Evolutionary conservation across 2,888 invertebrate genomes (phyloP).

Genomic region (Folsomia candida): DNA sequence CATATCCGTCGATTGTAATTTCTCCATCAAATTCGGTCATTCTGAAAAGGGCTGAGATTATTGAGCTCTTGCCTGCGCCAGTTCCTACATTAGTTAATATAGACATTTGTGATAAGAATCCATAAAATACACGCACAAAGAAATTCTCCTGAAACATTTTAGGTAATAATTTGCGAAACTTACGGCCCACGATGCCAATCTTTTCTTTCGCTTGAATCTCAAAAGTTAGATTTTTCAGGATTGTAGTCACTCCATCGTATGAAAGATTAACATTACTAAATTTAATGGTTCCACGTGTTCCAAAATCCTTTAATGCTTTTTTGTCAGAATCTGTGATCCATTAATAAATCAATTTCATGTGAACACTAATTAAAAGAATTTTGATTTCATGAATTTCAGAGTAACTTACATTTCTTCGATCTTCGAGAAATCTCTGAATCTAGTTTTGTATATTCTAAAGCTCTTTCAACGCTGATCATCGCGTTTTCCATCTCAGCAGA

Average conservation of each 20-base stretch:
- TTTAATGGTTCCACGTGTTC: slow-evolving; percentile 52
- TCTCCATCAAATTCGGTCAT: slow-evolving; percentile 83
- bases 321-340: slow-evolving; percentile 9
- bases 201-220: slow-evolving; percentile 55
- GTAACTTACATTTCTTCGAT: slow-evolving; percentile 42
- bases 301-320: slow-evolving; percentile 55
- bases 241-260: slow-evolving; percentile 51
- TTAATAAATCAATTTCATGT: neutral
- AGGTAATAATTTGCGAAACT: no score
- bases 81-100: slow-evolving; percentile 10
- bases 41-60: slow-evolving; percentile 82
- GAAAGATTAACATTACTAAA: slow-evolving; percentile 52
- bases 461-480: slow-evolving; percentile 70
- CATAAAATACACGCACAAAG: no score
- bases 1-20: slow-evolving; percentile 79
- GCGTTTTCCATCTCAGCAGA: slow-evolving; percentile 84
- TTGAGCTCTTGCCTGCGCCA: slow-evolving; percentile 81
- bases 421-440: slow-evolving; percentile 55
- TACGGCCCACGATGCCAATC: slow-evolving; percentile 57
- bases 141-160: no score
- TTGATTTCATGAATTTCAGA: neutral
- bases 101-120: neutral
- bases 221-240: slow-evolving; percentile 54
- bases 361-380: neutral
- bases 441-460: slow-evolving; percentile 57